Base-by-base conservation (phyloP, 1,140 invertebrate genomes). In the Hydropsyche tenuis region DNA sequence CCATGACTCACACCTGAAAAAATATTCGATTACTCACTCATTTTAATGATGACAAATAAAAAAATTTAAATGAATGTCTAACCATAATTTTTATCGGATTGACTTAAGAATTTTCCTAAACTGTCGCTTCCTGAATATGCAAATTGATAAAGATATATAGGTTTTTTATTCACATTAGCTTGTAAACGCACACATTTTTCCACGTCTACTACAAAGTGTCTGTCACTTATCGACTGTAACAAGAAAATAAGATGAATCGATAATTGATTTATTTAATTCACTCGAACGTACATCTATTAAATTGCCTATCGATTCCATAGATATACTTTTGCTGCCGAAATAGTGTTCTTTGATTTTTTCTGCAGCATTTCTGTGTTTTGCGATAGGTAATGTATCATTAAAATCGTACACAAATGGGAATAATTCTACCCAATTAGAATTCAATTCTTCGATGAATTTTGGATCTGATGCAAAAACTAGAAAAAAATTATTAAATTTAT, bases 81-180 rank as follows among this genome's bases (percentile, higher is more conserved):
- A 90, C 88, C 89, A 75, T 86, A 89, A 66, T 88, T 81, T 11
- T 84, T 79, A 0, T 83, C 81, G 14, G 81, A 85, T 16, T 78
- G 71, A 20, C 81, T 84, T 75, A 87, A 80, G 9, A 74, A 0
- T 43, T 87, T 80, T n/a, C 85, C 86, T 2, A 89, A 78, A 78
- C 88, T 90, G 16, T 82, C 69, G n/a, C 80, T 78, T 2, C 84
- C 87, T 43, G 84, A 83, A 73, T 88, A 90, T 1, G 81, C 77
- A 76, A 87, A 91, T 14, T 83, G 80, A 77, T 90, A 90, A 79
- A 87, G 83, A 81, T 88, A 89, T 1, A 90, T 85, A 0, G 89
- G 87, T 72, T 86, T 85, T 12, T 84, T 80, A 27, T 85, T 85
- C n/a, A 79, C 79, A 48, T 78, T 77, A 0, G 88, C 86, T 78